Conservation (phyloP, 2,113 vertebrate genomes). For the Pygoscelis adeliae region DNA sequence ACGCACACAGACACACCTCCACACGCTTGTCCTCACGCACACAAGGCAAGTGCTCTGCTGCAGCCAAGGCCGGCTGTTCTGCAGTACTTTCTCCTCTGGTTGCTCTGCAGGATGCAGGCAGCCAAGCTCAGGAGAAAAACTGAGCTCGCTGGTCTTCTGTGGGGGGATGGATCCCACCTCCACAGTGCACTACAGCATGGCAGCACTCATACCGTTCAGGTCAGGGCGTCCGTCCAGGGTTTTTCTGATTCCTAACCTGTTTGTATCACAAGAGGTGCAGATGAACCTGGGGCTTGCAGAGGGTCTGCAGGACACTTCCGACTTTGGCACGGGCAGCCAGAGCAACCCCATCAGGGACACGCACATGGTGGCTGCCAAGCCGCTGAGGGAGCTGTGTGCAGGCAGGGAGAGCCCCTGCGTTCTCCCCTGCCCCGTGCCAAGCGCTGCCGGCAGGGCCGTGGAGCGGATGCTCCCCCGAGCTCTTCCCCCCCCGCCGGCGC, state of each 20-base stretch:
- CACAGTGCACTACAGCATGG: not conserved
- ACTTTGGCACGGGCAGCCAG: not conserved
- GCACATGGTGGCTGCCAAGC: not conserved
- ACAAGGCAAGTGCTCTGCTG: not conserved
- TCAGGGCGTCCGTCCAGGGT: not conserved
- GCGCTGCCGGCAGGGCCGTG: fast-evolving
- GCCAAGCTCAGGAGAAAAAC: not conserved
- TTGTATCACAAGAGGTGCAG: not conserved
- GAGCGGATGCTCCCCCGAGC: fast-evolving
- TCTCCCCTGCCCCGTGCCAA: not conserved
- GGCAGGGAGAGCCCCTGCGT: not conserved
- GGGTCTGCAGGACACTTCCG: not conserved
- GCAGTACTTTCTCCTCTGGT: not conserved
- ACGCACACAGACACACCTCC: not conserved
- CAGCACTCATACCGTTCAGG: fast-evolving
- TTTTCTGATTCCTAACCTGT: not conserved
- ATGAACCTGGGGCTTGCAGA: not conserved
- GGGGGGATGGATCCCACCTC: not conserved
- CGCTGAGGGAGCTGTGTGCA: fast-evolving
- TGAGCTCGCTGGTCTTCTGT: not conserved
- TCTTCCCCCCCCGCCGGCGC: fast-evolving
- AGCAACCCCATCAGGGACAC: not conserved
- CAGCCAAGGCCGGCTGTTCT: not conserved
- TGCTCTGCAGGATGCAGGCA: not conserved
- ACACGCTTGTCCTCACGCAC: fast-evolving